Evolutionary conservation across 2,888 invertebrate species (phyloP).

Genomic region (Patella ulyssiponensis): DNA sequence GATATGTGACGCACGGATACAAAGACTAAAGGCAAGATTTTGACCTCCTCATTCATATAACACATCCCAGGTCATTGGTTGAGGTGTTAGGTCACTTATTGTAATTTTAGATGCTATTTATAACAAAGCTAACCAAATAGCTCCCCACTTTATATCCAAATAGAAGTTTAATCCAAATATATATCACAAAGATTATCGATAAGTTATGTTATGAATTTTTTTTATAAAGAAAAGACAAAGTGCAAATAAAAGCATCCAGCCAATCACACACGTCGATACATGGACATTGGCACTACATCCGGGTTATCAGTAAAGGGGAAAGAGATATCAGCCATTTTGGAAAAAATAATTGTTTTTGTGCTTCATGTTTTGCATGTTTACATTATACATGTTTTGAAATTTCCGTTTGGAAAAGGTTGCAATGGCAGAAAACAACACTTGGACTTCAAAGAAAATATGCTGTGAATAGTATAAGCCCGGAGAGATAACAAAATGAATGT

Average conservation of each 20-base stretch:
- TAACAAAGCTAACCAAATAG: too few species aligned
- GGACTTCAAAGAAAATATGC: background rate
- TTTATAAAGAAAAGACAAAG: too few species aligned
- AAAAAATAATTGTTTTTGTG: background rate
- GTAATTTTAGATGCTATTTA: too few species aligned
- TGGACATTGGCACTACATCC: slow-evolving; percentile 12
- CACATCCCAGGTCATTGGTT: slow-evolving; percentile 3
- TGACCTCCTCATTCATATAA: slow-evolving; percentile 4
- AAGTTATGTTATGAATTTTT: too few species aligned
- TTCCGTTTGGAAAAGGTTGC: background rate
- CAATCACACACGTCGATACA: background rate
- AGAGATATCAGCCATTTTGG: slow-evolving; percentile 9
- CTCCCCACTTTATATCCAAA: too few species aligned
- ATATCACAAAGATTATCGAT: too few species aligned
- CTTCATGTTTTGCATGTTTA: slow-evolving; percentile 12
- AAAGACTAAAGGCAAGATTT: background rate
- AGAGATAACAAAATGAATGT: background rate
- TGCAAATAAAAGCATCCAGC: background rate
- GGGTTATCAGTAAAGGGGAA: slow-evolving; percentile 9
- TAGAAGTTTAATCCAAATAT: too few species aligned
- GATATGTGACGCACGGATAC: too few species aligned
- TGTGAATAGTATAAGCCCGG: background rate
- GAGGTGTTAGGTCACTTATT: background rate
- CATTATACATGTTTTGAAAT: background rate
- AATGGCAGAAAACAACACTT: background rate